phyloP scores from a whole-genome alignment of 2,797 vertebrate species.

The Siniperca obscura region DNA sequence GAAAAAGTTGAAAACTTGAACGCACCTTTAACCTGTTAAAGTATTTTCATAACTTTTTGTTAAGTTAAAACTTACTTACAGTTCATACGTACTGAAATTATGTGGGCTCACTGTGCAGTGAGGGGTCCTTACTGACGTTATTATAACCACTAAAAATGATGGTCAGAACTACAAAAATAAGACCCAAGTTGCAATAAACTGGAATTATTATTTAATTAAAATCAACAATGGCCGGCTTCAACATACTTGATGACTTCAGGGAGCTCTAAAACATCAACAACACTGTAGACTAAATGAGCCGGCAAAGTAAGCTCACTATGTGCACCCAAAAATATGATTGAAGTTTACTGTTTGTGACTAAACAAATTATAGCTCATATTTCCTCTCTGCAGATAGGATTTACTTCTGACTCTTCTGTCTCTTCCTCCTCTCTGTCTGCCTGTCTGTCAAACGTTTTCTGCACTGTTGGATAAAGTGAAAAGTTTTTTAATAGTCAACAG shows the following conservation, averaged over 20 bases:
- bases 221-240: neutral
- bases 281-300: neutral
- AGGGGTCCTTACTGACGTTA: too few relatives aligned
- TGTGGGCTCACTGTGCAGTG: too few relatives aligned
- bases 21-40: too few relatives aligned
- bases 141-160: too few relatives aligned
- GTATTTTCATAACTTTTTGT: too few relatives aligned
- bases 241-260: neutral
- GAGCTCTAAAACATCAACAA: neutral
- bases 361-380: constrained; percentile 15
- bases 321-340: neutral
- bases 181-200: too few relatives aligned
- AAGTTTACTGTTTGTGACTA: constrained; percentile 7
- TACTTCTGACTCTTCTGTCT: neutral
- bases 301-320: neutral
- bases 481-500: constrained; percentile 2
- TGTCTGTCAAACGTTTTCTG: constrained; percentile 28
- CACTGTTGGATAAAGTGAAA: constrained; percentile 24
- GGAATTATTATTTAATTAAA: neutral
- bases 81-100: too few relatives aligned
- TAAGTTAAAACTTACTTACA: too few relatives aligned
- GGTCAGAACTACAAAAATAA: too few relatives aligned
- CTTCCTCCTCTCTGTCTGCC: constrained; percentile 1
- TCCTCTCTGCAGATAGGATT: neutral
- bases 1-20: too few relatives aligned